Conservation (phyloP, 53 echinoderm and acorn worm genomes). For the Holothuria leucospilota region DNA sequence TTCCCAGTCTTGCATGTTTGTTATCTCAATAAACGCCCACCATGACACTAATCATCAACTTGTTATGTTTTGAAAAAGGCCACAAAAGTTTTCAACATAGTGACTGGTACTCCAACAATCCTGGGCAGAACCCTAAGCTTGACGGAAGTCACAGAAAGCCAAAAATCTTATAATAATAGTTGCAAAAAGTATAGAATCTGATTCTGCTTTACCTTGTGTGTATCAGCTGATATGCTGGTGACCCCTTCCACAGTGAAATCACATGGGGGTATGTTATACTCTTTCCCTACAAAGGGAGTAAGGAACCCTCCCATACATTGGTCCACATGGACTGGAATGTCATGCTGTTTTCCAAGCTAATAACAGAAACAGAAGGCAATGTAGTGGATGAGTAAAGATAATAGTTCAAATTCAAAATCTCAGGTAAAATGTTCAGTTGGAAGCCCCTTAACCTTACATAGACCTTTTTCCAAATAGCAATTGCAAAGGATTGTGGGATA, state of each 20-base stretch:
- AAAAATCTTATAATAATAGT: not conserved
- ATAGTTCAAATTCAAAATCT: not conserved
- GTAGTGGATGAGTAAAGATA: not conserved
- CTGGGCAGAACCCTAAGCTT: too few species aligned
- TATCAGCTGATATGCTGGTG: constrained; percentile 93
- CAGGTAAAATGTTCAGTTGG: not conserved
- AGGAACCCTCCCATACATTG: constrained; percentile 92
- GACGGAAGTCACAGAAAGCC: not conserved
- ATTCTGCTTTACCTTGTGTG: constrained; percentile 75
- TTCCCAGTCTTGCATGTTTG: too few species aligned
- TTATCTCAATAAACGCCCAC: too few species aligned
- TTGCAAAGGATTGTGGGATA: too few species aligned
- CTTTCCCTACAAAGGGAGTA: constrained; percentile 80
- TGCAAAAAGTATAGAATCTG: not conserved
- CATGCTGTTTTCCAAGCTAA: constrained; percentile 77
- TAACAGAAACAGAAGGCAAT: not conserved
- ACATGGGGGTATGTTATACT: constrained; percentile 64
- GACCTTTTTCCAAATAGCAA: too few species aligned
- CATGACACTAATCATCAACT: too few species aligned
- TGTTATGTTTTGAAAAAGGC: too few species aligned
- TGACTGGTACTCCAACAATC: too few species aligned
- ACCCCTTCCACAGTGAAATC: constrained; percentile 82
- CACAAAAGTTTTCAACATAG: too few species aligned
- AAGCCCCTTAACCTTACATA: not conserved
- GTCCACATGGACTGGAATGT: constrained; percentile 88